phyloP scores from a whole-genome alignment of 1,140 invertebrate genomes.

The Zaprionus gabonicus region DNA sequence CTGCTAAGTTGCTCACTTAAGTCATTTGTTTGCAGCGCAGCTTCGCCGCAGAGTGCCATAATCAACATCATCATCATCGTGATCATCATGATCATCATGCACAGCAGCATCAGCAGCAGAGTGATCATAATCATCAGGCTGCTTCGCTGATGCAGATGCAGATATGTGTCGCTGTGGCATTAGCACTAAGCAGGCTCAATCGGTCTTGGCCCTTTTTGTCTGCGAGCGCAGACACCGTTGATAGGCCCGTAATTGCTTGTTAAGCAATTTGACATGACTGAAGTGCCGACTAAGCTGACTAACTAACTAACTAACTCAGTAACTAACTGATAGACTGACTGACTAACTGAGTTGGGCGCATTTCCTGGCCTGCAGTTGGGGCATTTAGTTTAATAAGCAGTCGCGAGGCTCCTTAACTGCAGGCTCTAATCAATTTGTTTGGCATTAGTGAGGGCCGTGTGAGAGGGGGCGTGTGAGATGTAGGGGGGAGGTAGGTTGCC shows the following conservation, averaged over 20 bases:
- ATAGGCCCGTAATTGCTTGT: slow-evolving; percentile 47
- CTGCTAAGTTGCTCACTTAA: slow-evolving; percentile 57
- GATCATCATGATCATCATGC: slow-evolving; percentile 2
- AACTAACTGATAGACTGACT: neutral
- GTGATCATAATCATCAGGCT: neutral
- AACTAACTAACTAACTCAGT: slow-evolving; percentile 2
- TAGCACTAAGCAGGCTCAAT: slow-evolving; percentile 14
- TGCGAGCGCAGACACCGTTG: slow-evolving; percentile 25
- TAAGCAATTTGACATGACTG: slow-evolving; percentile 48
- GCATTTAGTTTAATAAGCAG: slow-evolving; percentile 38
- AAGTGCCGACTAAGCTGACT: slow-evolving; percentile 7
- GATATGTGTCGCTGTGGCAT: slow-evolving; percentile 27
- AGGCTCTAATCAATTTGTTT: slow-evolving; percentile 48
- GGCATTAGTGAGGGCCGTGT: neutral
- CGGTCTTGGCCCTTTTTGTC: slow-evolving; percentile 23
- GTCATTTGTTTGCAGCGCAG: slow-evolving; percentile 51
- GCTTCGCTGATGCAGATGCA: neutral
- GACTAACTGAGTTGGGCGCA: slow-evolving; percentile 12
- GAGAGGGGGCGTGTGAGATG: neutral
- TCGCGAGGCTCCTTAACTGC: slow-evolving; percentile 9
- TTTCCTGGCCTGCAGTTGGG: slow-evolving; percentile 11
- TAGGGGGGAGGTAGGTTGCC: neutral
- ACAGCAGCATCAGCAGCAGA: neutral
- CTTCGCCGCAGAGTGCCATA: slow-evolving; percentile 15
- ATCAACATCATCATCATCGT: slow-evolving; percentile 34